Evolutionary conservation across 2,113 vertebrate genomes (phyloP).

Genomic region (Chrysochloris asiatica): DNA sequence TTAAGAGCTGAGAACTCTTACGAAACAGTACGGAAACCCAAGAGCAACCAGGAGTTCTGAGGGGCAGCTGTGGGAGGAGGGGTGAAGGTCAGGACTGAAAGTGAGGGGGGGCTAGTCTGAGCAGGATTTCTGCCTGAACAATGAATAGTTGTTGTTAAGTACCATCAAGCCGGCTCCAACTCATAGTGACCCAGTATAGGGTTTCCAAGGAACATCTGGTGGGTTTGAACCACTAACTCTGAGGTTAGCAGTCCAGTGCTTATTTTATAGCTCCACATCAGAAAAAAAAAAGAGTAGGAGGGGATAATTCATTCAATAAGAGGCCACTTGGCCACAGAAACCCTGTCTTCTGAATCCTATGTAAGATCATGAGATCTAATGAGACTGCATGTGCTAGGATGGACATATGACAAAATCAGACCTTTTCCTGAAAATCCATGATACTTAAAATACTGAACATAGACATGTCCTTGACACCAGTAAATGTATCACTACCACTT

Average conservation of each 20-base stretch:
- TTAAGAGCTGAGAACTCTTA: not conserved
- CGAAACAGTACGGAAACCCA: not conserved
- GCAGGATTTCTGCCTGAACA: not conserved
- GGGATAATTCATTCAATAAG: not conserved
- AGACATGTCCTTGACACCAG: not conserved
- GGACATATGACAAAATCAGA: not conserved
- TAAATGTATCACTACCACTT: not conserved
- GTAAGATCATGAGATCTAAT: not conserved
- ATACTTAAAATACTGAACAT: not conserved
- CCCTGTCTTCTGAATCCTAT: not conserved
- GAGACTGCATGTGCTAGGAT: not conserved
- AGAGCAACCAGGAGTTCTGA: not conserved
- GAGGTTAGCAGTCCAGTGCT: too few relatives aligned
- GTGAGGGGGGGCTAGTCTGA: too few relatives aligned
- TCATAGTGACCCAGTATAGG: too few relatives aligned
- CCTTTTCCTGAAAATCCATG: not conserved
- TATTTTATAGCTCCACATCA: too few relatives aligned
- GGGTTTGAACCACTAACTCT: too few relatives aligned
- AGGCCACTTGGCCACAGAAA: not conserved
- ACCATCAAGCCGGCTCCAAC: too few relatives aligned
- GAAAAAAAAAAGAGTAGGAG: not conserved
- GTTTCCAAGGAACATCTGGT: too few relatives aligned
- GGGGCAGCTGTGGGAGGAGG: accelerated
- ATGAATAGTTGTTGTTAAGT: too few relatives aligned
- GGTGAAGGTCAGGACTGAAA: not conserved